Evolutionary conservation across 2,113 vertebrate species (phyloP), one percentile per base, ranked within the genome.

Genomic region (Lamprotornis superbus): DNA sequence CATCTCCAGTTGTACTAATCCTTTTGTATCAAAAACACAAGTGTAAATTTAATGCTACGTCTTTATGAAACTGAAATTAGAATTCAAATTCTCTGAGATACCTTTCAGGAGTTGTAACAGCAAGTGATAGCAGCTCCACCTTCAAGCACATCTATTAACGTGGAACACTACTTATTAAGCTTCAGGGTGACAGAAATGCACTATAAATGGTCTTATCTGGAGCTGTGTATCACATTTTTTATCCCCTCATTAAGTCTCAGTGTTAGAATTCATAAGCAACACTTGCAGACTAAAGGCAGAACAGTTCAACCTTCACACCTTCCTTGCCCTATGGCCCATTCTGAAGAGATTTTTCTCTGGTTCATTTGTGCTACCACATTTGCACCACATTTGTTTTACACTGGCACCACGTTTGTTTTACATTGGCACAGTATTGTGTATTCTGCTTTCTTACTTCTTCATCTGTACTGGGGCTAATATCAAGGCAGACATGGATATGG

Each of bases 31-130:
- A 61, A 87, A 85, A 87, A 19, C 42, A 55, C 33, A 69, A 80
- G 76, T 7, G 22, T 71, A 65, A 87, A 85, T 89, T 95, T 79
- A 89, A 81, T 55, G 60, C 33, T 31, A 80, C 2, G 5, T 47
- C 79, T 89, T 89, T 85, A 81, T 55, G 55, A 92, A 94, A 79
- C 50, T 44, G 61, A 69, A 95, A 95, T 84, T 27, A 64, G 63
- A 87, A 90, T 67, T 86, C 55, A 85, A 69, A 78, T 75, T 81
- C 59, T 73, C 23, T 46, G 46, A 24, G 76, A 80, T 61, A 85
- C 20, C 53, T 88, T 77, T 87, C 79, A 94, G 80, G 61, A 69
- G 39, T 35, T 52, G 1, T 35, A 82, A 37, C 52, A 91, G 90
- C 67, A 67, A 75, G 65, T 0, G 14, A 86, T 13, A 64, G 80